A percentile compares a stretch with the other conserved stretches of the same genome.
phyloP scores from a whole-genome alignment of 2,113 vertebrate genomes.

The Phoxinus phoxinus region DNA sequence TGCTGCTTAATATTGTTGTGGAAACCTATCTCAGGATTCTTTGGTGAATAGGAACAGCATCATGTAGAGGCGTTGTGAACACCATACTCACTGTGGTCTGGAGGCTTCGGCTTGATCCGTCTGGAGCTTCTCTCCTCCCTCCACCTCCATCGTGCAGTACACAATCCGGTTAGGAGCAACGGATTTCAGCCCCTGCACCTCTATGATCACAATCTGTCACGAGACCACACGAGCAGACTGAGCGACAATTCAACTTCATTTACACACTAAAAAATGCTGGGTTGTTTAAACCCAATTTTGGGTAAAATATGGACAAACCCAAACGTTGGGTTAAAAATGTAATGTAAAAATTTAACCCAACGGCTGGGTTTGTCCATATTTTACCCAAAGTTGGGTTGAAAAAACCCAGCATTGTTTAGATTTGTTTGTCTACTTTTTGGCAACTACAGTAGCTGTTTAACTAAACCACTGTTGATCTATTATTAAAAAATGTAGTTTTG shows the following conservation, averaged over 20 bases:
- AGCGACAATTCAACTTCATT: not conserved
- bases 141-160: constrained; percentile 99
- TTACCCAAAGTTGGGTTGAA: too few species aligned
- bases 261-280: too few species aligned
- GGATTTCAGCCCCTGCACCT: constrained; percentile 93
- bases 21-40: not conserved
- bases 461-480: not conserved
- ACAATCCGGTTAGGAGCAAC: constrained; percentile 93
- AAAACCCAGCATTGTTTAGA: too few species aligned
- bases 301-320: too few species aligned
- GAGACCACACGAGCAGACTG: not conserved
- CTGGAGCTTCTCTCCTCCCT: constrained; percentile 96
- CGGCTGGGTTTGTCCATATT: too few species aligned
- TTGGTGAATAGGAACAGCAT: not conserved
- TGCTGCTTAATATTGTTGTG: not conserved
- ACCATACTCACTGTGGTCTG: constrained; percentile 89
- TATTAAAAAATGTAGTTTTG: not conserved
- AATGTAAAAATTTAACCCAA: too few species aligned
- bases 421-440: not conserved
- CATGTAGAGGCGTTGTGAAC: too few species aligned
- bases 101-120: constrained; percentile 98
- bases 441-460: not conserved
- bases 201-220: constrained; percentile 90
- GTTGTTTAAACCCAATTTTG: too few species aligned
- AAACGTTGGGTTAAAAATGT: too few species aligned